Percentiles rank a stretch among this genome's conserved stretches.
phyloP scores from a whole-genome alignment of 2,888 invertebrate species.

The Drosophila testacea region DNA sequence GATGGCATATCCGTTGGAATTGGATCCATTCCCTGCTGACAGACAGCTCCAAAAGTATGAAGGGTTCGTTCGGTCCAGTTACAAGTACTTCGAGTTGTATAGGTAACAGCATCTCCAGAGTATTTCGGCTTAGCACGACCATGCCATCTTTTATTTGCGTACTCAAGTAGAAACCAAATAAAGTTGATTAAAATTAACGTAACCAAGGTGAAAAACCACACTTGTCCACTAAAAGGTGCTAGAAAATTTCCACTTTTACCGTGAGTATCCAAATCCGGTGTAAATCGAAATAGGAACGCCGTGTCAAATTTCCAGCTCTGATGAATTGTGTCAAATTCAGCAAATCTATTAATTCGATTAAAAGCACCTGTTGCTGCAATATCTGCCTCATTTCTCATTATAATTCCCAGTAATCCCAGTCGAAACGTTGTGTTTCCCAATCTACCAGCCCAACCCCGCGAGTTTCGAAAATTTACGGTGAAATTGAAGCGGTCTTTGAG shows the following conservation, averaged over 20 bases:
- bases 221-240: slow-evolving; percentile 78
- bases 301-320: slow-evolving; percentile 83
- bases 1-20: slow-evolving; percentile 70
- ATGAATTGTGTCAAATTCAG: slow-evolving; percentile 82
- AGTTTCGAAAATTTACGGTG: slow-evolving; percentile 80
- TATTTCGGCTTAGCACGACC: background rate
- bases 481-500: slow-evolving; percentile 82
- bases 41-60: slow-evolving; percentile 78
- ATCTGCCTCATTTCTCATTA: slow-evolving; percentile 83
- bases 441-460: slow-evolving; percentile 83
- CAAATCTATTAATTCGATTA: slow-evolving; percentile 81
- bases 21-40: slow-evolving; percentile 83
- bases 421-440: slow-evolving; percentile 80
- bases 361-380: slow-evolving; percentile 83
- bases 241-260: slow-evolving; percentile 81
- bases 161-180: slow-evolving; percentile 75
- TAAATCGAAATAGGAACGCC: slow-evolving; percentile 83
- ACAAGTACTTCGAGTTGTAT: background rate
- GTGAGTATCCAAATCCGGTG: slow-evolving; percentile 75
- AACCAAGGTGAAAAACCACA: slow-evolving; percentile 72
- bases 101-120: background rate
- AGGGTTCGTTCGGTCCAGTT: slow-evolving; percentile 59
- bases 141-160: slow-evolving; percentile 34
- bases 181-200: slow-evolving; percentile 63
- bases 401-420: slow-evolving; percentile 81